Conservation (phyloP, 2,113 vertebrate species). For the Neoarius graeffei region DNA sequence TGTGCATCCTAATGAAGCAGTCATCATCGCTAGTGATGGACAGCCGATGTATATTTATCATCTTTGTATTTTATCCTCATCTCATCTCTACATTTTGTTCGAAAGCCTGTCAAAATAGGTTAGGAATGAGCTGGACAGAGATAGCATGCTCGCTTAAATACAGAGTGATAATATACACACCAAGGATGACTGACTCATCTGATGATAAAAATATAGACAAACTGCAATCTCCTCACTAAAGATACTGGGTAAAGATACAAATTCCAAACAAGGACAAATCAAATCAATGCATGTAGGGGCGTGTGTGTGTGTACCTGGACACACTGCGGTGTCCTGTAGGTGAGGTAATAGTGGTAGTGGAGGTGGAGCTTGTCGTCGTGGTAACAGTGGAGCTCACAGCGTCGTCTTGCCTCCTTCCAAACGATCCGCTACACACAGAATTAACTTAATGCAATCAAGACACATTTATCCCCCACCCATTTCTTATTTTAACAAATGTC, state of each 20-base stretch:
- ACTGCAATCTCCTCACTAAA: not conserved
- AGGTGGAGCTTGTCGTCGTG: conserved; percentile 68
- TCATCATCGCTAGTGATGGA: too few species aligned
- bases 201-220: not conserved
- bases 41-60: too few species aligned
- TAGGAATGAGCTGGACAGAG: not conserved
- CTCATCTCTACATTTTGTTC: not conserved
- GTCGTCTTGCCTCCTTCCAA: conserved; percentile 91
- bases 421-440: conserved; percentile 79
- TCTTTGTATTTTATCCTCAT: not conserved
- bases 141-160: not conserved
- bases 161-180: not conserved
- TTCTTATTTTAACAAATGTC: not conserved
- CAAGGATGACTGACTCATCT: not conserved
- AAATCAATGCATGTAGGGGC: conserved; percentile 47
- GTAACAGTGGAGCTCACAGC: conserved; percentile 80
- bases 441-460: not conserved
- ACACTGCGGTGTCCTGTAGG: conserved; percentile 86
- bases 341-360: conserved; percentile 91
- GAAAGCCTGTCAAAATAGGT: not conserved
- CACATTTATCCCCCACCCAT: not conserved
- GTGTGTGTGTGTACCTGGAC: conserved; percentile 67
- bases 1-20: too few species aligned
- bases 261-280: not conserved
- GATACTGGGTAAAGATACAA: not conserved